Evolutionary conservation across 2,797 vertebrate genomes (phyloP), one percentile per base, ranked within the genome.

Genomic region (Acridotheres tristis): DNA sequence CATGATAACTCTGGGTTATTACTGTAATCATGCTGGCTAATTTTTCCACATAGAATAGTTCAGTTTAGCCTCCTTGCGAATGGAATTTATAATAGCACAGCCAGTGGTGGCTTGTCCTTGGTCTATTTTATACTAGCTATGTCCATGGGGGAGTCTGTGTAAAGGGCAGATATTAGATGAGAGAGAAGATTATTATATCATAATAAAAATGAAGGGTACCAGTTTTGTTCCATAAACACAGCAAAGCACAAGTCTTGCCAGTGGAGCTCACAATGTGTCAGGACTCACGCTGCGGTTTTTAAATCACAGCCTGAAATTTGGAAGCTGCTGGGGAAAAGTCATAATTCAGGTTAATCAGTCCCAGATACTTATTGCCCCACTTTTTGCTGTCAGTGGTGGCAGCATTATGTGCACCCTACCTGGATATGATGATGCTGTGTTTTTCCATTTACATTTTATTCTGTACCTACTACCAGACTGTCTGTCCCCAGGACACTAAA

Each of bases 1-100:
- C 26, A 55, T 19, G 55, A 85, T 92, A 90, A 90, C 71, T 94
- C 67, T 48, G 50, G 63, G 89, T 95, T 95, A 93, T 96, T 90
- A 94, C 48, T 1, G 3, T 76, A 84, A 69, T 94, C 95, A 66
- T n/a, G 71, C 71, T 79, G 71, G 30, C 84, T 96, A 93, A 85
- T 96, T 93, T 95, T 95, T 76, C 66, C n/a, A 13, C 2, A 1
- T 51, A 87, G 66, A 86, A 85, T 66, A 78, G 62, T 79, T 90
- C 51, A 69, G 92, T 93, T 94, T 62, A 76, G 25, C 61, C 59
- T 92, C 48, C 71, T 85, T 73, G 54, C 73, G 67, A 81, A 75
- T 32, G 11, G 86, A 90, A 94, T 93, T 92, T 69, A 58, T 54
- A 89, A 84, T 30, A 93, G 67, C 74, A 76, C 83, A 90, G 78